Conservation (phyloP, 2,113 vertebrate genomes). For the Arothron firmamentum region DNA sequence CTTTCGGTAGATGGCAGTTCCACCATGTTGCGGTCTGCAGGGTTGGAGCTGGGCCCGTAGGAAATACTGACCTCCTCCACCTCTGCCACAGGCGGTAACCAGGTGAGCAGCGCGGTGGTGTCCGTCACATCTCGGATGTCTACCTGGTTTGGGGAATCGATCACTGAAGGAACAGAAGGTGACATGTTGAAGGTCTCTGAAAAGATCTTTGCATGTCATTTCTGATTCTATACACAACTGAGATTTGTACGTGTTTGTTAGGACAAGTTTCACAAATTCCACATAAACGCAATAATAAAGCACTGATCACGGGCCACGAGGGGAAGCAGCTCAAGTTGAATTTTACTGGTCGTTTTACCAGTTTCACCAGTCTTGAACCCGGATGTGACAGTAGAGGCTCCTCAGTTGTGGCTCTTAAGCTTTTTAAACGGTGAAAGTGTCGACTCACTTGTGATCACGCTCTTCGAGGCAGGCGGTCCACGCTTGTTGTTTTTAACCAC, state of each 20-base stretch:
- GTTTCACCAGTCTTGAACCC: no score
- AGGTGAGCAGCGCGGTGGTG: slow-evolving; percentile 88
- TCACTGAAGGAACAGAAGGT: slow-evolving; percentile 64
- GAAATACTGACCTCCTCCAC: slow-evolving; percentile 84
- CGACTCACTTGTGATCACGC: slow-evolving; percentile 88
- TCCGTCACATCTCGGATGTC: slow-evolving; percentile 91
- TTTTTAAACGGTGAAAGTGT: background rate
- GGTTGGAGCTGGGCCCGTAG: slow-evolving; percentile 78
- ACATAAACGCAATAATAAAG: no score
- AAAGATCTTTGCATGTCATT: background rate
- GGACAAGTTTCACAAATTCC: no score
- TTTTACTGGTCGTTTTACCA: no score
- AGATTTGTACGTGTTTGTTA: no score
- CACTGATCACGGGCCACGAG: no score
- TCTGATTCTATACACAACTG: no score
- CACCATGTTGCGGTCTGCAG: slow-evolving; percentile 77
- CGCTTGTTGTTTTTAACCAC: slow-evolving; percentile 92
- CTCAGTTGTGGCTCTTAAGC: background rate
- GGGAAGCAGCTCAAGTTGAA: no score
- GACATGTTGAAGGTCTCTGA: background rate
- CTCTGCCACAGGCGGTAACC: slow-evolving; percentile 88
- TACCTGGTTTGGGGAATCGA: slow-evolving; percentile 88
- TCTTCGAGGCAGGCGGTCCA: slow-evolving; percentile 83
- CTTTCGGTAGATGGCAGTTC: slow-evolving; percentile 84
- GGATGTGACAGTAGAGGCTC: background rate